Evolutionary conservation across 2,113 vertebrate species (phyloP).

Genomic region (Festucalex cinctus): DNA sequence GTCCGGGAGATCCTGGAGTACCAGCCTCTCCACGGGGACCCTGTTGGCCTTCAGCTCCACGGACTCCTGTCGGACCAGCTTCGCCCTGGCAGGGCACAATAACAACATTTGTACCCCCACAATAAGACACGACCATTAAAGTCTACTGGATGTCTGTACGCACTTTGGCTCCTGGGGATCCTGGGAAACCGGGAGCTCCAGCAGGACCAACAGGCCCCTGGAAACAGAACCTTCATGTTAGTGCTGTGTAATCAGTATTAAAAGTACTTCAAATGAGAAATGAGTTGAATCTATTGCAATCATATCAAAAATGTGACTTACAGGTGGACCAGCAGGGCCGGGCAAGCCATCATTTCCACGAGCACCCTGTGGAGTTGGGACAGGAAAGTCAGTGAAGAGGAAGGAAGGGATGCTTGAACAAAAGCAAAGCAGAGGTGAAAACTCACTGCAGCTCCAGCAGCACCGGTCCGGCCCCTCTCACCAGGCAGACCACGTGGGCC

Average conservation of each 20-base stretch:
- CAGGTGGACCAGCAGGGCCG: slow-evolving; percentile 91
- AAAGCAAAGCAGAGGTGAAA: neutral
- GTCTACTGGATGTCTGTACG: slow-evolving; percentile 11
- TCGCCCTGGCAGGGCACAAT: slow-evolving; percentile 78
- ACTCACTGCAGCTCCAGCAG: slow-evolving; percentile 91
- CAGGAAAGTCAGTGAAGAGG: slow-evolving; percentile 12
- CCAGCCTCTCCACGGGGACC: slow-evolving; percentile 89
- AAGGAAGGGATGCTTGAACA: neutral
- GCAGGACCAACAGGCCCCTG: slow-evolving; percentile 92
- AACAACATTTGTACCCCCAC: neutral
- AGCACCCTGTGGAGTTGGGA: slow-evolving; percentile 77
- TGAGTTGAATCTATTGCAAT: neutral
- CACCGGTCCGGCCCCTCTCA: slow-evolving; percentile 91
- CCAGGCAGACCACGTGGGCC: slow-evolving; percentile 94
- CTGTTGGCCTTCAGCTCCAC: slow-evolving; percentile 88
- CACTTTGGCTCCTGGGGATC: slow-evolving; percentile 93
- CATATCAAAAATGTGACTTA: slow-evolving; percentile 67
- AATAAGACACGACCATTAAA: neutral
- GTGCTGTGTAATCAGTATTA: neutral
- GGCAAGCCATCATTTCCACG: slow-evolving; percentile 94
- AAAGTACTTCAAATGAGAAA: neutral
- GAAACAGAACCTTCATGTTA: neutral
- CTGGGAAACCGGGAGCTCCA: slow-evolving; percentile 92
- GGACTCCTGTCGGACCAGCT: slow-evolving; percentile 88
- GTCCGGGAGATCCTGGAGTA: slow-evolving; percentile 90